Evolutionary conservation across 2,113 vertebrate genomes (phyloP).

Genomic region (Aphyosemion australe): DNA sequence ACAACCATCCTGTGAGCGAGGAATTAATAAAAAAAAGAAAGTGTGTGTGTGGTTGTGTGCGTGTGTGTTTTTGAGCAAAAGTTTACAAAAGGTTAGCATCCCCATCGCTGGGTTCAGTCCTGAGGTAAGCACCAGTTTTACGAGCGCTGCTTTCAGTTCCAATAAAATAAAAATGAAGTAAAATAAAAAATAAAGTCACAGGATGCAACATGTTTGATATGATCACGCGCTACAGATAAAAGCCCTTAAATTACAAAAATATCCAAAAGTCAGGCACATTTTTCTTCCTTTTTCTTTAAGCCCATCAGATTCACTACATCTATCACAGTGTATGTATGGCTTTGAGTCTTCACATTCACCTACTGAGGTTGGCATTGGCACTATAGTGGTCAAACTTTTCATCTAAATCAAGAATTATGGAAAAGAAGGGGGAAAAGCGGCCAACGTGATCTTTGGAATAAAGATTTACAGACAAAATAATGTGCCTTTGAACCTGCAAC

Average conservation of each 20-base stretch:
- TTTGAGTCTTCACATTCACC: constrained; percentile 84
- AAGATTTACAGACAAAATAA: constrained; percentile 55
- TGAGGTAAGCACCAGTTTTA: constrained; percentile 83
- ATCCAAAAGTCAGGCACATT: constrained; percentile 60
- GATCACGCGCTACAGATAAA: constrained; percentile 73
- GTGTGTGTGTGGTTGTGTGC: constrained; percentile 39
- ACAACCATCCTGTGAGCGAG: constrained; percentile 49
- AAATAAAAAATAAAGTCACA: constrained; percentile 54
- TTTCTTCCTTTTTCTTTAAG: constrained; percentile 48
- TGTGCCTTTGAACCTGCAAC: constrained; percentile 61
- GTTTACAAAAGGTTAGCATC: constrained; percentile 72
- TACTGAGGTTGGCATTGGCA: constrained; percentile 81
- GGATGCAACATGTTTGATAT: constrained; percentile 71
- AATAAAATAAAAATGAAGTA: constrained; percentile 40
- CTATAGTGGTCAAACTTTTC: constrained; percentile 79
- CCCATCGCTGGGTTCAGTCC: constrained; percentile 77
- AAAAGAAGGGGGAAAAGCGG: constrained; percentile 33
- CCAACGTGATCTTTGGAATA: constrained; percentile 65
- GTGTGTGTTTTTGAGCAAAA: constrained; percentile 40
- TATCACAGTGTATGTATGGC: constrained; percentile 83
- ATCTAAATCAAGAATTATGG: constrained; percentile 56
- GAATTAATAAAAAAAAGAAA: not conserved
- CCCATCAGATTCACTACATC: constrained; percentile 68
- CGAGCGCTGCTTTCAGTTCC: constrained; percentile 68
- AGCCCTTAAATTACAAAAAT: constrained; percentile 64